Base-by-base conservation (phyloP, 2,888 invertebrate genomes). In the Stictocephala bisonia region DNA sequence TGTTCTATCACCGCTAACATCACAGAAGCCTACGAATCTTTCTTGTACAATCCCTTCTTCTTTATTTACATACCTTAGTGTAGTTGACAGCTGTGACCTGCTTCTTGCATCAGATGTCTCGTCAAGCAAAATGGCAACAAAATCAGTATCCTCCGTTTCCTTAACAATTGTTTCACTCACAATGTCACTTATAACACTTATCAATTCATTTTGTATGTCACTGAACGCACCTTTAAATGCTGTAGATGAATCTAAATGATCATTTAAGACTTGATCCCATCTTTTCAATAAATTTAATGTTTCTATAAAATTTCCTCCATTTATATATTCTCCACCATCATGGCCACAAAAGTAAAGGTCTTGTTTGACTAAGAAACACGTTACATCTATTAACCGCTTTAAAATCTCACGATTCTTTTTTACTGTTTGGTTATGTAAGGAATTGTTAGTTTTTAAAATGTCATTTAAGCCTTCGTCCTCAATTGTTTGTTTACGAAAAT, bases 21-120 rank as follows among this genome's bases (percentile, higher is more conserved):
- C 79, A 56, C 75, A 78, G 74, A 81, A 82, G n/a, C 80, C 78
- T 60, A 81, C 56, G 76, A 81, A 81, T 60, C 81, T 66, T 78
- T 82, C 80, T 48, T 79, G 75, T n/a, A n/a, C n/a, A n/a, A n/a
- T n/a, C 78, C 31, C 67, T 56, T 77, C 56, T 22, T 78, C 77
- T 50, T 72, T 26, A 22, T 76, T 66, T 11, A 80, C 79, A 77
- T 79, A 82, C 51, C 81, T 75, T 58, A 82, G 76, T 71, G 81
- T 77, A 35, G 77, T 72, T 20, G 80, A 80, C n/a, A 82, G 31
- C 72, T 82, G 81, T 22, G 78, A 79, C 26, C 72, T 71, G 41
- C 77, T 74, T 18, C 74, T 75, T 4, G 79, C 68, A 60, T 73
- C 77, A 20, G 74, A 75, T 29, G 77, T 75, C 72, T 79, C 76